phyloP scores from a whole-genome alignment of 2,113 vertebrate species.

The Thomomys bottae region DNA sequence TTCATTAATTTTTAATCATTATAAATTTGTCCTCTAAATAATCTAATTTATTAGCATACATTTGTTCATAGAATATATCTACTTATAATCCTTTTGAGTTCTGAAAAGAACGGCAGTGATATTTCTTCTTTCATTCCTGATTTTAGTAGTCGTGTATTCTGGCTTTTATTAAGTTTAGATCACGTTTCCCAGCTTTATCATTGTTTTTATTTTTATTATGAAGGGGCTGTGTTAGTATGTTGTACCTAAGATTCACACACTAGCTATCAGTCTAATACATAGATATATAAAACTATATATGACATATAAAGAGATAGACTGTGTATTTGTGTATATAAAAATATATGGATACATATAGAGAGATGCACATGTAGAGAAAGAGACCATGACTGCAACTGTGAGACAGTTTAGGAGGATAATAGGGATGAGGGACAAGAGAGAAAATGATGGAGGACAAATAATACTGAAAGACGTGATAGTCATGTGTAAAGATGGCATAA shows the following conservation, averaged over 20 bases:
- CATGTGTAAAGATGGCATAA: no score
- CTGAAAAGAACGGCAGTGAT: background rate
- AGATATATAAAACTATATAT: no score
- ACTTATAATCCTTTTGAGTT: background rate
- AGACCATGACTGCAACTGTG: no score
- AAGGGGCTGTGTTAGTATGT: background rate
- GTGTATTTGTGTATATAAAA: no score
- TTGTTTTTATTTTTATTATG: background rate
- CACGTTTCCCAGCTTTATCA: background rate
- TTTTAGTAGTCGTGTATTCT: background rate
- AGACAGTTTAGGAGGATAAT: no score
- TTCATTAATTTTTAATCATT: constrained; percentile 24
- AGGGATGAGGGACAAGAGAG: no score
- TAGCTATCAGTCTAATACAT: background rate
- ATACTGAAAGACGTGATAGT: no score
- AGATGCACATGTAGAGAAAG: no score
- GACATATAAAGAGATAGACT: no score
- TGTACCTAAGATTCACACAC: background rate
- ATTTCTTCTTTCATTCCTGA: background rate
- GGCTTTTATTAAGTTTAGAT: background rate
- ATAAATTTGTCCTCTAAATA: background rate
- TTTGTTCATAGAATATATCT: background rate
- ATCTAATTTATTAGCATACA: background rate
- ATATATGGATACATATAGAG: no score
- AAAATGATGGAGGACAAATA: no score